Percentiles rank a stretch among this genome's conserved stretches.
These are phyloP conservation scores for Notolepis coatsorum DNA, from an alignment of 2,797 vertebrate species.

Conservation along the genomic window DNA sequence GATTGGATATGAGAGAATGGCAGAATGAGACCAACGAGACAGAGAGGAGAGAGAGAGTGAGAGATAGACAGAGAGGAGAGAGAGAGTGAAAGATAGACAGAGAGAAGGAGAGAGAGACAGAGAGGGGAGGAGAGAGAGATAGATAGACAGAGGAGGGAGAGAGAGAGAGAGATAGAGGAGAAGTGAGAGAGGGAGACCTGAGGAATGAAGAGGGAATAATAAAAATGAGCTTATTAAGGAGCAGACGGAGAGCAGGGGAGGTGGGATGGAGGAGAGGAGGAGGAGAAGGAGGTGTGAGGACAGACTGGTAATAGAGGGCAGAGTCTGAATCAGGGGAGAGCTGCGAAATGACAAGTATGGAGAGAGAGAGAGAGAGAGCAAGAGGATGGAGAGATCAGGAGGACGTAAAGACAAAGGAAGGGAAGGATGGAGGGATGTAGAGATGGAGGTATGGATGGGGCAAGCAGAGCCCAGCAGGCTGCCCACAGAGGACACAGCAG, in stretches of 20 bases:
- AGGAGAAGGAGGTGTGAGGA: too few relatives aligned
- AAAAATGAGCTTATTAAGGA: too few relatives aligned
- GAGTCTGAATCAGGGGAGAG: neutral
- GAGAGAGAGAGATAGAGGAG: slow-evolving; percentile 4
- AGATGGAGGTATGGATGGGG: neutral
- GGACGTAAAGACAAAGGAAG: too few relatives aligned
- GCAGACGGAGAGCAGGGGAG: too few relatives aligned
- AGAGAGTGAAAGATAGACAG: too few relatives aligned
- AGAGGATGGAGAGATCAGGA: neutral
- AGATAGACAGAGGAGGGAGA: slow-evolving; percentile 4
- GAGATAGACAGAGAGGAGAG: neutral
- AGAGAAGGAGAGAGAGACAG: neutral
- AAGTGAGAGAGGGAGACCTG: slow-evolving; percentile 1
- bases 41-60: neutral
- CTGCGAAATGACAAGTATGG: too few relatives aligned
- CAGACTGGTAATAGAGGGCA: neutral
- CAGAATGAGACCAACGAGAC: neutral
- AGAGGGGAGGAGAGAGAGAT: too few relatives aligned
- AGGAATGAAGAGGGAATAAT: neutral
- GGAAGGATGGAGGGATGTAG: too few relatives aligned
- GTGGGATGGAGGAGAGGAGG: too few relatives aligned
- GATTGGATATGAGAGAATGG: too few relatives aligned
- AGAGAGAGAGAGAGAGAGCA: slow-evolving; percentile 10
- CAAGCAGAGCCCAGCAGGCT: neutral
- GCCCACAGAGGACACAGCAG: too few relatives aligned